Evolutionary conservation across 2,113 vertebrate genomes (phyloP), one percentile per base, ranked within the genome.

Genomic region (Peromyscus californicus): DNA sequence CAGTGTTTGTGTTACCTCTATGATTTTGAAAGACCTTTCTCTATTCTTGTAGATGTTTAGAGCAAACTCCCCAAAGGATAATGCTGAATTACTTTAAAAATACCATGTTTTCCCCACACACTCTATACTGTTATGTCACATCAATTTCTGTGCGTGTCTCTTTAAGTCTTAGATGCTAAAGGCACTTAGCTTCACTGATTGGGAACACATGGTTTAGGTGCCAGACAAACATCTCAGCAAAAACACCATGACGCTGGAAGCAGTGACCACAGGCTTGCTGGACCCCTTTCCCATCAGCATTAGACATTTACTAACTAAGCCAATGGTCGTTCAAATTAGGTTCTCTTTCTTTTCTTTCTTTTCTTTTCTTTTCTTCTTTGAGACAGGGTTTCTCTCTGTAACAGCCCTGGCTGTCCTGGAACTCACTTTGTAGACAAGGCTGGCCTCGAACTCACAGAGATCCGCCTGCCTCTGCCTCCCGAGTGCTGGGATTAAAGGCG

Each of bases 11-110:
- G 22, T 48, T 57, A 36, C 48, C 26, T 54, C 54, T 65, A 87
- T 67, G 63, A 48, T 63, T 29, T 91, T 93, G 79, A 31, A 92
- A 95, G 89, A 39, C 29, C 21, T 83, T 24, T 45, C 29, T 54
- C 65, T 95, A 48, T 63, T 86, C 78, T 92, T 42, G 76, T 33
- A 90, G 39, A 5, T 87, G 42, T 97, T 96, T 90, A 74, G 54
- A 87, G 86, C 19, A 78, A 82, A 3, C 93, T 92, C 91, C 59
- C 45, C 51, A 70, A 93, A 21, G 12, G 11, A 13, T 80, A 85
- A 65, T 48, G 90, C 26, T 11, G 65, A 96, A 76, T 92, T 93
- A 72, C 15, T 45, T 95, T 54, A 15, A 82, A 95, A 54, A 90
- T 67, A 63, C 4, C 57, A 5, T 65, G 51, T 10, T 54, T 63